Conservation (phyloP, 1,140 invertebrate genomes). For the Listronotus oregonensis region DNA sequence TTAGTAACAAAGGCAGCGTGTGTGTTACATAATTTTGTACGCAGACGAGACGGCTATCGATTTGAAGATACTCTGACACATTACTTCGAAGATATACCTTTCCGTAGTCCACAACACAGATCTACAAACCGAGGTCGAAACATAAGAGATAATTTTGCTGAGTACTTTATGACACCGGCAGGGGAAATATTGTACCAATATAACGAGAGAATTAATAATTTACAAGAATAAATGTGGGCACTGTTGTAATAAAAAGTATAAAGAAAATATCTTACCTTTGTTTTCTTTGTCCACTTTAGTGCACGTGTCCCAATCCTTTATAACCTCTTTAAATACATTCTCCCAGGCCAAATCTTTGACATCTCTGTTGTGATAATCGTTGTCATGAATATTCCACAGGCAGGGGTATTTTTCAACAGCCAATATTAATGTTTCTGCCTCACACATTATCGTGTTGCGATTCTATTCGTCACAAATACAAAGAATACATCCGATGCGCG, state of each 20-base stretch:
- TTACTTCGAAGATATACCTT: constrained; percentile 11
- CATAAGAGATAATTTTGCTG: constrained; percentile 17
- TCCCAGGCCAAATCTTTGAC: constrained; percentile 7
- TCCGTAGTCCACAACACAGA: constrained; percentile 1
- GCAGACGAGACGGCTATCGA: constrained; percentile 15
- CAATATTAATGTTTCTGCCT: constrained; percentile 10
- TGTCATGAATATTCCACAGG: constrained; percentile 6
- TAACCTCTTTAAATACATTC: neutral
- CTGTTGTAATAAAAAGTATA: constrained; percentile 6
- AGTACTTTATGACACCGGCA: constrained; percentile 16
- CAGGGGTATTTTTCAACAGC: constrained; percentile 14
- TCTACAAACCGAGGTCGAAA: constrained; percentile 9
- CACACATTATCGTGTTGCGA: constrained; percentile 8
- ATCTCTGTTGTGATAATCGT: constrained; percentile 13
- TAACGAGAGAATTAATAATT: constrained; percentile 1
- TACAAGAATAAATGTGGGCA: constrained; percentile 5
- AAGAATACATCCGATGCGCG: too few relatives aligned
- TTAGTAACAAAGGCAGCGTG: constrained; percentile 13
- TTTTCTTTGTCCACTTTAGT: constrained; percentile 8
- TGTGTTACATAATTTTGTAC: constrained; percentile 29
- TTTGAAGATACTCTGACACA: constrained; percentile 25
- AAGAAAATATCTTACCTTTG: constrained; percentile 7
- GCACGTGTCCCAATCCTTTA: constrained; percentile 2
- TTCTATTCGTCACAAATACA: too few relatives aligned
- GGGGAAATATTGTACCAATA: constrained; percentile 17